phyloP scores from a whole-genome alignment of 2,113 vertebrate genomes.

The Propithecus coquereli region DNA sequence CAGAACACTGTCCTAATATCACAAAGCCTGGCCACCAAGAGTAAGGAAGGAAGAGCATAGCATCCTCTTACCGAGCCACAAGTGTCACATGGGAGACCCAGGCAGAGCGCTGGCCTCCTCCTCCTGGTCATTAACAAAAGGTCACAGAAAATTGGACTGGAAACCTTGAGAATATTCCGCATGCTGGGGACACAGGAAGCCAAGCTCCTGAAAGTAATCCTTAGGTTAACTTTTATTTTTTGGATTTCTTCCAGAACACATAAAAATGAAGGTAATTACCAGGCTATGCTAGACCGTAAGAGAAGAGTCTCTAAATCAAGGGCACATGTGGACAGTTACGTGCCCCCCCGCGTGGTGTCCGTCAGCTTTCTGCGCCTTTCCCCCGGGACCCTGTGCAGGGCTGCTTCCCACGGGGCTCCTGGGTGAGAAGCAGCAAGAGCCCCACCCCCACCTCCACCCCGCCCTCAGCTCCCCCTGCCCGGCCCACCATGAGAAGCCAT shows the following conservation, averaged over 20 bases:
- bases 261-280: background rate
- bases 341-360: no score
- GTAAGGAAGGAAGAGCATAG: background rate
- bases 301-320: background rate
- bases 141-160: background rate
- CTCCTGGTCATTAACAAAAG: background rate
- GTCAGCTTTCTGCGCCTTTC: background rate
- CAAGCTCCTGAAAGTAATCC: background rate
- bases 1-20: background rate
- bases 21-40: background rate
- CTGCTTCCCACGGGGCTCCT: accelerated
- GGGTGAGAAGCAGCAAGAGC: no score
- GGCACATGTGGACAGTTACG: background rate
- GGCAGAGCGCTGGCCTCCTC: accelerated
- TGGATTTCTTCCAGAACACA: background rate
- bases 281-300: background rate
- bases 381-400: background rate
- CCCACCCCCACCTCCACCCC: no score
- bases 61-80: accelerated
- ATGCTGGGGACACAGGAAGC: accelerated
- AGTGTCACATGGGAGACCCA: background rate
- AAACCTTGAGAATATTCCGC: background rate
- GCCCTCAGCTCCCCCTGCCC: background rate
- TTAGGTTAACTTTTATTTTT: background rate
- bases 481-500: background rate